These are phyloP conservation scores for Clarias fuscus DNA, from an alignment of 2,797 vertebrate genomes.

Conservation along the genomic window DNA sequence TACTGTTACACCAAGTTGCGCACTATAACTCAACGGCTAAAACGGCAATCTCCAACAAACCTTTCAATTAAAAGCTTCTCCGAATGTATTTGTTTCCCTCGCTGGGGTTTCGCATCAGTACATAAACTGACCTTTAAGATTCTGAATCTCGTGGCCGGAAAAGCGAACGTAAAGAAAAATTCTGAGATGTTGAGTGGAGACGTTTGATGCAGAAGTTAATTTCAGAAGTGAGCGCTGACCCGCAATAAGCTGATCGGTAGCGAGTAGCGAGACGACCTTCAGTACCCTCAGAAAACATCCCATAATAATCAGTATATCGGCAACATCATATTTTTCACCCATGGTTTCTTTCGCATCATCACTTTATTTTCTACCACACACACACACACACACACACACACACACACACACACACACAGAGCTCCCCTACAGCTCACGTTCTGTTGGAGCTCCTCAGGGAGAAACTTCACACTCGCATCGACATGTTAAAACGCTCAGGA, in stretches of 20 bases:
- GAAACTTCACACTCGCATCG: conserved; percentile 14
- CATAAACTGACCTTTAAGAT: neutral
- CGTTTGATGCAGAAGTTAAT: neutral
- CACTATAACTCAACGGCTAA: neutral
- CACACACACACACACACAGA: neutral
- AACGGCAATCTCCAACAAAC: neutral
- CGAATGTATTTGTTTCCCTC: neutral
- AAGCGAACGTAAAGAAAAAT: neutral
- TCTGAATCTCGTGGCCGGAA: neutral
- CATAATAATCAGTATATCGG: neutral
- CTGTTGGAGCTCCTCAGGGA: conserved; percentile 52
- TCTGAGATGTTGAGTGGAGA: neutral
- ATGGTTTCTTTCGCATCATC: neutral
- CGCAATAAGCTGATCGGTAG: neutral
- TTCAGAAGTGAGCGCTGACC: neutral
- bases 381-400: conserved; percentile 7
- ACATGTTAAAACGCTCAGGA: neutral
- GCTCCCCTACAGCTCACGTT: conserved; percentile 53
- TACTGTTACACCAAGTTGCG: too few species aligned
- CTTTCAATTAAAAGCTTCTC: neutral
- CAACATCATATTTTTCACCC: neutral
- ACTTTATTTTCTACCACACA: neutral
- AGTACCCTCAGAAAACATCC: neutral
- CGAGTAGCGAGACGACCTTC: neutral
- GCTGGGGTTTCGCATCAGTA: neutral